Base-by-base conservation (phyloP, 1,140 invertebrate species). In the Drosophila sucinea region DNA sequence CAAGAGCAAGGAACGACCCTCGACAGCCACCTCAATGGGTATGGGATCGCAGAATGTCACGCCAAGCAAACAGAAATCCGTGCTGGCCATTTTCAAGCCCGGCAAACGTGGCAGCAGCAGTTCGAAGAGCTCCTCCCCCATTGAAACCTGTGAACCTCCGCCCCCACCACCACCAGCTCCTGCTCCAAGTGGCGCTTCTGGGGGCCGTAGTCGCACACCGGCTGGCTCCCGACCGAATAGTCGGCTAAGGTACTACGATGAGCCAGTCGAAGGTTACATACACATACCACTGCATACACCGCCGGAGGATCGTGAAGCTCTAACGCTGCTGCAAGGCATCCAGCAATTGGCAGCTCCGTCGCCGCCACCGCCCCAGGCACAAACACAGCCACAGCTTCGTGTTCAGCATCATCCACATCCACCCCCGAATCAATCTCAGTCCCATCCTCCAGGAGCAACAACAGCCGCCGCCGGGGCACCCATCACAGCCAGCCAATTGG, bases 271-370 rank as follows among this genome's bases (percentile, higher is more conserved):
- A 67, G 94, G 94, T 0, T 87, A 92, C 33, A 94, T 95, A 44
- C 93, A 94, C 61, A 95, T 95, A 77, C 95, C 95, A 2, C 80
- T 95, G 44, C 94, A 94, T 60, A 95, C 95, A 6, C 95, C 95
- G n/a, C 94, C 94, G 0, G 94, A 95, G 70, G 94, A 95, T 70
- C 92, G 94, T 54, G 91, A 93, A 64, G 89, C 85, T 0, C 70
- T 79, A 5, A 81, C 84, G 10, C 65, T 92, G 54, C 73, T 91
- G 4, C 86, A 84, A 30, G 81, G 79, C 35, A 90, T 91, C 47
- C 82, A 90, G 27, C 81, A 90, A 32, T 54, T 91, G 40, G 75
- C 75, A 54, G 86, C 82, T 8, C 82, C 78, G 1, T 78, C 85
- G 5, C 81, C 90, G 23, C 70, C 77, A 25, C 81, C 81, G 35